Percentiles rank a stretch among this genome's conserved stretches.
phyloP scores from a whole-genome alignment of 35 echinoderm and acorn worm species.

The Acanthaster planci region DNA sequence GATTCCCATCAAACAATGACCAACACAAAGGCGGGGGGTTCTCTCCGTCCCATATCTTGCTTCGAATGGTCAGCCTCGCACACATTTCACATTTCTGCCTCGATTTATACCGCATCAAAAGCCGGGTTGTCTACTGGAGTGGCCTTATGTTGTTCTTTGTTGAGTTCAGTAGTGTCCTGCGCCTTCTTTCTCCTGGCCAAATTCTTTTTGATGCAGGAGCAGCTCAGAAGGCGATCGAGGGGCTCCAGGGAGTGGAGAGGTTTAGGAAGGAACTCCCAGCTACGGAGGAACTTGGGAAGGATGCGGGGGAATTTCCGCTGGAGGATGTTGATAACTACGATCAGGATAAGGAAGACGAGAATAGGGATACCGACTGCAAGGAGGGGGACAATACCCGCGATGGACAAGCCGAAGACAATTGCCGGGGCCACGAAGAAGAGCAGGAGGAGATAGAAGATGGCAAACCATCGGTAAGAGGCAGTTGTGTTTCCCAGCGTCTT shows the following conservation, averaged over 20 bases:
- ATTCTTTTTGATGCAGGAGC: background rate
- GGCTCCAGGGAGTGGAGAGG: conserved; percentile 72
- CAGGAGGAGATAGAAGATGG: conserved; percentile 68
- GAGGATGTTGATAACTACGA: conserved; percentile 72
- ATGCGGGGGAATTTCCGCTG: conserved; percentile 65
- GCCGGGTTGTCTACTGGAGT: background rate
- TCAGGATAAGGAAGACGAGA: conserved; percentile 44
- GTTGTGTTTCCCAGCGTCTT: conserved; percentile 86
- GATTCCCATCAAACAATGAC: too few relatives aligned
- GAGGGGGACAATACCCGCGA: conserved; percentile 58
- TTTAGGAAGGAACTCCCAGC: conserved; percentile 81
- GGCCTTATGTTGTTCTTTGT: too few relatives aligned
- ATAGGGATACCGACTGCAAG: conserved; percentile 57
- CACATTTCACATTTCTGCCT: too few relatives aligned
- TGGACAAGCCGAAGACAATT: conserved; percentile 64
- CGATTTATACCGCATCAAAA: background rate
- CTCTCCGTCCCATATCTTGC: too few relatives aligned
- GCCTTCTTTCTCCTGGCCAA: background rate
- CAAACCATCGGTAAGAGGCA: conserved; percentile 91
- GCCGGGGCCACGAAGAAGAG: conserved; percentile 79
- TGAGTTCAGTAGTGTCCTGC: background rate
- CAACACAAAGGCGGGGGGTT: too few relatives aligned
- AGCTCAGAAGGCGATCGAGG: conserved; percentile 47
- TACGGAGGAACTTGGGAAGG: conserved; percentile 45
- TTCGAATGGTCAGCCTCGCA: too few relatives aligned